Evolutionary conservation across 2,113 vertebrate genomes (phyloP).

Genomic region (Girardinichthys multiradiatus): DNA sequence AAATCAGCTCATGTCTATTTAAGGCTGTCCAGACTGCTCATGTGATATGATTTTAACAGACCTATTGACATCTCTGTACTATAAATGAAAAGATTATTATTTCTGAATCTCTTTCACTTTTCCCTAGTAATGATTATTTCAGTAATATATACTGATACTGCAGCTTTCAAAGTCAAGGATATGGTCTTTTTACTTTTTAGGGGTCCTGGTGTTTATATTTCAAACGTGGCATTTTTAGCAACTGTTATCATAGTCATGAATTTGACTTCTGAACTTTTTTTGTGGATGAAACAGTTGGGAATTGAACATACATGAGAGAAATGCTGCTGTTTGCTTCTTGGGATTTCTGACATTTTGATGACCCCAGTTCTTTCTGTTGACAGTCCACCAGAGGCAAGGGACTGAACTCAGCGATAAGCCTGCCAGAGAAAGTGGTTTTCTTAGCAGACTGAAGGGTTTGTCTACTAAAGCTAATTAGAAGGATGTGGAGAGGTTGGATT

Average conservation of each 20-base stretch:
- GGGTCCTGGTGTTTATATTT: neutral
- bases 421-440: slow-evolving; percentile 33
- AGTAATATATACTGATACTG: too few relatives aligned
- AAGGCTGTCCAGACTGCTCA: neutral
- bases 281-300: neutral
- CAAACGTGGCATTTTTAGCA: neutral
- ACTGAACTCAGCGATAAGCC: slow-evolving; percentile 38
- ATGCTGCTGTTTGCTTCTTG: neutral
- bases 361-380: too few relatives aligned
- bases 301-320: neutral
- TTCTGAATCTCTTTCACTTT: too few relatives aligned
- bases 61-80: neutral
- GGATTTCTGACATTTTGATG: slow-evolving; percentile 21
- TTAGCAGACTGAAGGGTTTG: slow-evolving; percentile 42
- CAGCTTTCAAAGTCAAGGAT: neutral
- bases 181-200: neutral
- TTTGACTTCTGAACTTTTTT: neutral
- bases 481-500: slow-evolving; percentile 6
- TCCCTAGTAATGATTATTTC: too few relatives aligned
- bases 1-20: neutral
- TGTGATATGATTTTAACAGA: too few relatives aligned
- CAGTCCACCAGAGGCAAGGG: slow-evolving; percentile 49
- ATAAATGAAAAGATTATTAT: neutral
- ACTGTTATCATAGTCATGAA: neutral
- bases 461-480: slow-evolving; percentile 72